phyloP scores from a whole-genome alignment of 2,797 vertebrate genomes.

The Poecile montanus region DNA sequence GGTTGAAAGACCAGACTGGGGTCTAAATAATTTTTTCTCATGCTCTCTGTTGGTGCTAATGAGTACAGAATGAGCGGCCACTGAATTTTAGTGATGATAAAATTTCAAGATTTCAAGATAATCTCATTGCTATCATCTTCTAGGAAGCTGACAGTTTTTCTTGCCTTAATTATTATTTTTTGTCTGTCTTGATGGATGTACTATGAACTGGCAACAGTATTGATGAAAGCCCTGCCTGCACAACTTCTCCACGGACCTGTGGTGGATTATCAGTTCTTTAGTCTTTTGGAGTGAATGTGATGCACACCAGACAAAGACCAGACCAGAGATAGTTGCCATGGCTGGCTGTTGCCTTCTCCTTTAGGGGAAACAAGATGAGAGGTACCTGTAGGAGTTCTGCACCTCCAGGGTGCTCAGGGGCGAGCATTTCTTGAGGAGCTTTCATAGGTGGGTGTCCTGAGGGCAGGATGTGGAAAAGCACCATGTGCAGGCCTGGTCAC shows the following conservation, averaged over 20 bases:
- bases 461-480: not conserved
- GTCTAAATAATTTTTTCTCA: not conserved
- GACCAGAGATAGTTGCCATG: accelerated
- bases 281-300: not conserved
- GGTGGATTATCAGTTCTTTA: not conserved
- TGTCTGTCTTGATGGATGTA: not conserved
- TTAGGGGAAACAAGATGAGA: not conserved
- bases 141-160: not conserved
- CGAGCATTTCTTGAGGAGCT: not conserved
- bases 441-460: not conserved
- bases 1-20: not conserved
- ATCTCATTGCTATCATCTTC: not conserved
- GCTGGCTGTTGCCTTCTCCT: not conserved
- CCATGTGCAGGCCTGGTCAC: not conserved
- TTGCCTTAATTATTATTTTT: not conserved
- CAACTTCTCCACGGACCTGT: not conserved
- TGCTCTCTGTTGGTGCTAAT: not conserved
- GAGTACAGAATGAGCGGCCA: not conserved
- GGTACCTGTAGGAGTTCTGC: not conserved
- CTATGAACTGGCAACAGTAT: slow-evolving; percentile 1
- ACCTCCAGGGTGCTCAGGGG: not conserved
- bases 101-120: not conserved
- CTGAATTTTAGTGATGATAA: not conserved
- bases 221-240: not conserved
- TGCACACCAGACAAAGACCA: not conserved